A percentile compares a stretch with the other conserved stretches of the same genome.
These are phyloP conservation scores for Campoletis raptor DNA, from an alignment of 2,888 invertebrate genomes.

Conservation along the genomic window DNA sequence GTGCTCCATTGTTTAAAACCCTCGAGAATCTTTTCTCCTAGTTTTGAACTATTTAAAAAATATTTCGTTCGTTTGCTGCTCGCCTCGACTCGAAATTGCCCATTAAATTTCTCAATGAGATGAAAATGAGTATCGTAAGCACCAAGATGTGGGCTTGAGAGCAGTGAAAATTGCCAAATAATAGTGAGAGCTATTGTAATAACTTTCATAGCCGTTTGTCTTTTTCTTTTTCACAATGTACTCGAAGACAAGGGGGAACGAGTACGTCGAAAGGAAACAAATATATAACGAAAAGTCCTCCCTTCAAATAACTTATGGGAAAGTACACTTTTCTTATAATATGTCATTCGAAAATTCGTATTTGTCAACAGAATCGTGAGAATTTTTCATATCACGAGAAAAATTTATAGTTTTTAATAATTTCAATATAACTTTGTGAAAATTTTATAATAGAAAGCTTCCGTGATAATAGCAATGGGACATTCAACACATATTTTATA, in stretches of 20 bases:
- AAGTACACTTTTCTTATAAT: not conserved
- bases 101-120: slow-evolving; percentile 12
- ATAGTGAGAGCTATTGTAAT: not conserved
- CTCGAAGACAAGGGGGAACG: slow-evolving; percentile 32
- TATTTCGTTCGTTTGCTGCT: not conserved
- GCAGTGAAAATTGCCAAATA: slow-evolving; percentile 12
- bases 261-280: slow-evolving; percentile 20
- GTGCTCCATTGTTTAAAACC: slow-evolving; percentile 41
- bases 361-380: not conserved
- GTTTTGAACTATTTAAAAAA: slow-evolving; percentile 50
- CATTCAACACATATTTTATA: not conserved
- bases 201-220: slow-evolving; percentile 19
- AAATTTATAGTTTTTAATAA: not conserved
- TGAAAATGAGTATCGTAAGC: slow-evolving; percentile 21
- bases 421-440: not conserved
- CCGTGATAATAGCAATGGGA: not conserved
- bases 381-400: not conserved
- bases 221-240: slow-evolving; percentile 47
- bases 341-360: not conserved
- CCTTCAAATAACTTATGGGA: not conserved
- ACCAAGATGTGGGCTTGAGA: not conserved
- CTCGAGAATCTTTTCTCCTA: slow-evolving; percentile 62
- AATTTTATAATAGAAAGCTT: not conserved
- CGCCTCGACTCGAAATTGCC: slow-evolving; percentile 18
- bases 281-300: slow-evolving; percentile 3